Evolutionary conservation across 2,113 vertebrate species (phyloP).

Genomic region (Aphelocoma coerulescens): DNA sequence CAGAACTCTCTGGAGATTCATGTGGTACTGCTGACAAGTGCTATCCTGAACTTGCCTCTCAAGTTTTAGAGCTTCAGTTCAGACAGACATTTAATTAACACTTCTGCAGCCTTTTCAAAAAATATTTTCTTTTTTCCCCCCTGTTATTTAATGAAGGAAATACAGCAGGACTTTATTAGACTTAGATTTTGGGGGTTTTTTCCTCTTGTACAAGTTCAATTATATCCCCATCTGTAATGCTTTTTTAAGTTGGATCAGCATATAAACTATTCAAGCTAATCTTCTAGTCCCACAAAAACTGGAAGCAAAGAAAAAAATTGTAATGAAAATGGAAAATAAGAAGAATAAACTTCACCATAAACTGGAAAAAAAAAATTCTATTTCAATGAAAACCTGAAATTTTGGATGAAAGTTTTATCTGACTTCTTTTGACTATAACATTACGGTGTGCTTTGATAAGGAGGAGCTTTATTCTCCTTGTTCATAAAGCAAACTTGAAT

Average conservation of each 20-base stretch:
- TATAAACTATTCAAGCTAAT: not conserved
- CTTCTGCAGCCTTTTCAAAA: not conserved
- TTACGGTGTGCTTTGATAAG: not conserved
- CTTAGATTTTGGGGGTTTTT: fast-evolving
- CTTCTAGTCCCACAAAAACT: not conserved
- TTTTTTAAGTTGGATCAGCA: not conserved
- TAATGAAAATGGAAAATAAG: not conserved
- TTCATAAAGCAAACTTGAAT: not conserved
- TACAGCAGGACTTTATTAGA: not conserved
- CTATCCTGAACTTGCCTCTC: not conserved
- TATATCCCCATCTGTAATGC: not conserved
- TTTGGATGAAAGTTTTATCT: not conserved
- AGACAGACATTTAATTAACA: not conserved
- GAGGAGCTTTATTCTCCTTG: not conserved
- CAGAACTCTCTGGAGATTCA: not conserved
- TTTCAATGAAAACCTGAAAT: not conserved
- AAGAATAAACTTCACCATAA: not conserved
- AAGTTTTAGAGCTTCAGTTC: not conserved
- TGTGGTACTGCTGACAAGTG: not conserved
- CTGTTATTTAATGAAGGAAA: not conserved
- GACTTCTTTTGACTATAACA: not conserved
- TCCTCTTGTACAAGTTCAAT: not conserved
- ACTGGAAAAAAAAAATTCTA: not conserved
- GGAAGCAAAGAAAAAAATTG: not conserved
- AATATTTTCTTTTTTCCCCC: not conserved